These are phyloP conservation scores for Nannospalax galili DNA, from an alignment of 2,113 vertebrate genomes.

Conservation along the genomic window DNA sequence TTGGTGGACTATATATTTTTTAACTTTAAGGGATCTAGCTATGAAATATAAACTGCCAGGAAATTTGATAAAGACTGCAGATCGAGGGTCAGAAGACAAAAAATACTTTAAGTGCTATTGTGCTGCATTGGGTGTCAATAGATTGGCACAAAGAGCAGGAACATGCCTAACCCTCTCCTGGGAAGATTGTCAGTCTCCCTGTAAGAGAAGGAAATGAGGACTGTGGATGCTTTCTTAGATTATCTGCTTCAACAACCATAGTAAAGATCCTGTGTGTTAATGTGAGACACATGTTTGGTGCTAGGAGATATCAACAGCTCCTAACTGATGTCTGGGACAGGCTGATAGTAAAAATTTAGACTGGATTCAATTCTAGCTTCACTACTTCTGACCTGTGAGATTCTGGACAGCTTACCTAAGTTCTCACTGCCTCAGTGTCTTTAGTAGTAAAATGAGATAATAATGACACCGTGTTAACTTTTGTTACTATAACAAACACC, in stretches of 20 bases:
- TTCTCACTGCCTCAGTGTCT: background rate
- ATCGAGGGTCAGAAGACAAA: background rate
- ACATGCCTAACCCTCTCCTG: background rate
- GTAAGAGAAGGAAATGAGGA: background rate
- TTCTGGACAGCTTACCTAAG: background rate
- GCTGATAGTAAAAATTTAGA: background rate
- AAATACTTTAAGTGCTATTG: constrained; percentile 27
- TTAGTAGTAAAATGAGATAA: background rate
- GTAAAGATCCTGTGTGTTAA: constrained; percentile 33
- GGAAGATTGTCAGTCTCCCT: background rate
- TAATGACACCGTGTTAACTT: background rate
- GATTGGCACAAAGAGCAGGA: constrained; percentile 26
- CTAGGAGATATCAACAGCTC: background rate
- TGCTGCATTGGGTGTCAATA: constrained; percentile 52
- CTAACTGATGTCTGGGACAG: background rate
- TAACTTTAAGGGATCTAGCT: too few relatives aligned
- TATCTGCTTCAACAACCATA: constrained; percentile 20
- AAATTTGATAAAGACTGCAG: too few relatives aligned
- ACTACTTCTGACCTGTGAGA: background rate
- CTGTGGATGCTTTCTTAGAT: constrained; percentile 58
- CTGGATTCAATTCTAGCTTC: background rate
- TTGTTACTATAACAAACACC: background rate
- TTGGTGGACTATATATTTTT: too few relatives aligned
- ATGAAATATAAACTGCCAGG: too few relatives aligned
- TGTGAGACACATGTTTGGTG: background rate